Evolutionary conservation across 2,888 invertebrate genomes (phyloP), one percentile per base, ranked within the genome.

Genomic region (Cancer borealis): DNA sequence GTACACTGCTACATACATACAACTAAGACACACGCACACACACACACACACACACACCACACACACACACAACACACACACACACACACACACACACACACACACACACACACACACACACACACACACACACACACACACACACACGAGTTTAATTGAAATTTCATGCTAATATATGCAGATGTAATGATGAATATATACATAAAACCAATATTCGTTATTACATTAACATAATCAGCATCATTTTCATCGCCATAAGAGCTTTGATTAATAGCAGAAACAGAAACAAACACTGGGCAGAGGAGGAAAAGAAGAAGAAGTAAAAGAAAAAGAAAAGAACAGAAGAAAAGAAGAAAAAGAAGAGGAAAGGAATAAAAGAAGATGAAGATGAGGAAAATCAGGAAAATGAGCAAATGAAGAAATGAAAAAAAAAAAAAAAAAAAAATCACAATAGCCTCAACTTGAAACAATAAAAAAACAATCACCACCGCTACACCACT

Each of bases 11-110:
- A 54, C 54, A 3, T 54, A 54, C 54, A 54, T 14, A 54, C 3
- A 54, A 54, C 54, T 12, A 8, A 54, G 0, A 54, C 54, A 54
- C 54, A 54, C 3, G 3, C 54, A 54, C 54, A 14, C 54, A 54
- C 66, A 66, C 66, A 66, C 66, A 66, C 66, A 66, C 66, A 66
- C 66, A 66, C 66, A 66, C 66, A 66, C 66, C 66, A 66, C 66
- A 66, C 66, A 66, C 66, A 66, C 66, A 66, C 66, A 66, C 66
- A 21, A 66, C 60, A 21, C 60, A 66, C 60, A 21, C 66, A 66
- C 66, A 66, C 66, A 66, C 66, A 66, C 66, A 66, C 66, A 66
- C 66, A 66, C 66, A 66, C 66, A 66, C 66, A 66, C 66, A 21
- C 60, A 66, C 60, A 21, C 60, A 66, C 60, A 21, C 60, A 66